Evolutionary conservation across 2,888 invertebrate genomes (phyloP), one percentile per base, ranked within the genome.

Genomic region (Shargacucullia verbasci): DNA sequence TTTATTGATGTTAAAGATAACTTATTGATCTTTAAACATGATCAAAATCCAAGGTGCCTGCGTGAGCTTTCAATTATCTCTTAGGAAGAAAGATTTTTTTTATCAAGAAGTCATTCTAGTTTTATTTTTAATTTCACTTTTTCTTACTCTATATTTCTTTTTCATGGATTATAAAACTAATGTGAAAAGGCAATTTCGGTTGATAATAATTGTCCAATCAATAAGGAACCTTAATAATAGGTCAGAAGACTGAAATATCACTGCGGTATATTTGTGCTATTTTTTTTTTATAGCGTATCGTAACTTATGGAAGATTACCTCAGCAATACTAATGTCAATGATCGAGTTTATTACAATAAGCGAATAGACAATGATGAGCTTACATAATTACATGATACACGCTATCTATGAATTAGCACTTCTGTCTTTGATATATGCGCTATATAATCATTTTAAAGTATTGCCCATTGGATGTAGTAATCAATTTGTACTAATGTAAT

Each of bases 351-450:
- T 62, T 56, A 60, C 44, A 58, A 48, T 67, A 49, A 14, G 20
- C 34, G 48, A 11, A 69, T 60, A 70, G 63, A 62, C 66, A 70
- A 74, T 69, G 55, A 73, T 62, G 64, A 65, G 46, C 64, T 60
- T 72, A 53, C 54, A 68, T 77, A 68, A 76, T 79, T 71, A 59
- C 70, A 64, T 41, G 53, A 50, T 65, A 69, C 83, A 86, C 86
- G 87, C 86, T 76, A 86, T 70, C 67, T 68, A 53, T 73, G 73
- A 76, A 87, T 86, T 86, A 87, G 75, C 73, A 77, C 70, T 58
- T 60, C 37, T 57, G 49, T 43, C 46, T 63, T 63, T 68, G 54
- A 70, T 67, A 56, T 66, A 71, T 70, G 57, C 59, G 47, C 25
- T 14, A 20, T 55, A 56, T 74, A 59, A 68, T 69, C 20, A 59